These are phyloP conservation scores for Spialia ferax DNA, from an alignment of 2,888 invertebrate genomes.

Conservation along the genomic window DNA sequence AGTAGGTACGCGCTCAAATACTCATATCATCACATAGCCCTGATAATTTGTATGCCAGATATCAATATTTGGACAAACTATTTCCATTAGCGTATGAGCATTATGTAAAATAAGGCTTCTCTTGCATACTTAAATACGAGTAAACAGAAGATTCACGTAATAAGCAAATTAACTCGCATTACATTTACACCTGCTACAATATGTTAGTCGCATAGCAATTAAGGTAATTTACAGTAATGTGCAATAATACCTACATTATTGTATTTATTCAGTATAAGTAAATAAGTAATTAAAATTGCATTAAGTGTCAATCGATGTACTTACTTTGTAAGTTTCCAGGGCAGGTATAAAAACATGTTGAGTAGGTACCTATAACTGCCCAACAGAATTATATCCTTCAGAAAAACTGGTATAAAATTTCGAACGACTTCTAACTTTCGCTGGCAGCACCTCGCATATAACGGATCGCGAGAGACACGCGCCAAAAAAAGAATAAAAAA, in stretches of 20 bases:
- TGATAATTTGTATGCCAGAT: not conserved
- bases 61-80: slow-evolving; percentile 13
- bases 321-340: slow-evolving; percentile 7
- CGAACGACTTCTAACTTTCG: slow-evolving; percentile 78
- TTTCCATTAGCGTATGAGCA: slow-evolving; percentile 10
- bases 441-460: slow-evolving; percentile 74
- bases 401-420: slow-evolving; percentile 68
- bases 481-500: slow-evolving; percentile 75
- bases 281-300: not conserved
- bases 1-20: slow-evolving; percentile 1
- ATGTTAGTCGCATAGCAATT: slow-evolving; percentile 30
- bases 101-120: slow-evolving; percentile 13
- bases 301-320: not conserved
- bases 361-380: slow-evolving; percentile 45
- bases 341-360: slow-evolving; percentile 9
- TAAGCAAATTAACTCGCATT: slow-evolving; percentile 33
- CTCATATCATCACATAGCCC: not conserved
- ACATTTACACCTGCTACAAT: slow-evolving; percentile 30
- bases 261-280: slow-evolving; percentile 1
- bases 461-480: slow-evolving; percentile 79
- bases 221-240: slow-evolving; percentile 17
- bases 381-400: slow-evolving; percentile 54
- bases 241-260: slow-evolving; percentile 3
- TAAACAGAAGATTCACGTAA: slow-evolving; percentile 30
- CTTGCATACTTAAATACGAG: slow-evolving; percentile 26